phyloP scores from a whole-genome alignment of 2,113 vertebrate species.

The Dipodomys merriami region DNA sequence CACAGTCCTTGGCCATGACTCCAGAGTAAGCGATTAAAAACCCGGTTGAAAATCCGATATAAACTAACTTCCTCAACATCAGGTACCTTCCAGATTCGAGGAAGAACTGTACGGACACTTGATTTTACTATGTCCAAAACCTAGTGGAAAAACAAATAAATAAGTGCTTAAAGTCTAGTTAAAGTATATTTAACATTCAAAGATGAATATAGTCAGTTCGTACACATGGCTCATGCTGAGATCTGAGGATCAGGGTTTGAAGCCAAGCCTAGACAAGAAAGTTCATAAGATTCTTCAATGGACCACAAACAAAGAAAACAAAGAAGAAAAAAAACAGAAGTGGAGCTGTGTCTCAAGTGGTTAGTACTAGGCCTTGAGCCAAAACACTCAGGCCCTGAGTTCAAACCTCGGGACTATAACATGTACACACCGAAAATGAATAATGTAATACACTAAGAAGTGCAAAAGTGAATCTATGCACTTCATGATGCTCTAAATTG shows the following conservation, averaged over 20 bases:
- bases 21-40: constrained; percentile 97
- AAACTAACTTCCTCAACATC: constrained; percentile 95
- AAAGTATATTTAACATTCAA: neutral
- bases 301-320: no score
- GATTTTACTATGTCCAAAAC: constrained; percentile 98
- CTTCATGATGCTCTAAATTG: neutral
- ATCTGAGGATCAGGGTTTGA: no score
- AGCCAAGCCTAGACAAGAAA: no score
- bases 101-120: constrained; percentile 91
- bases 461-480: neutral
- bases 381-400: no score
- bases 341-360: no score
- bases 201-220: neutral
- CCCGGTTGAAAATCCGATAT: constrained; percentile 94
- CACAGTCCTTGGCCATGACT: constrained; percentile 97
- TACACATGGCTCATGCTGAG: no score
- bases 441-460: neutral
- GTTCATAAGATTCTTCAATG: no score
- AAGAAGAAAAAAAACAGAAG: no score
- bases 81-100: constrained; percentile 94
- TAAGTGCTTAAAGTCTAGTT: constrained; percentile 65
- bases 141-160: constrained; percentile 81
- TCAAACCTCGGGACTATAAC: no score
- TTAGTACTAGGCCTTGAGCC: no score
- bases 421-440: neutral